Evolutionary conservation across 1,140 invertebrate genomes (phyloP).

Genomic region (Phymastichus coffea): DNA sequence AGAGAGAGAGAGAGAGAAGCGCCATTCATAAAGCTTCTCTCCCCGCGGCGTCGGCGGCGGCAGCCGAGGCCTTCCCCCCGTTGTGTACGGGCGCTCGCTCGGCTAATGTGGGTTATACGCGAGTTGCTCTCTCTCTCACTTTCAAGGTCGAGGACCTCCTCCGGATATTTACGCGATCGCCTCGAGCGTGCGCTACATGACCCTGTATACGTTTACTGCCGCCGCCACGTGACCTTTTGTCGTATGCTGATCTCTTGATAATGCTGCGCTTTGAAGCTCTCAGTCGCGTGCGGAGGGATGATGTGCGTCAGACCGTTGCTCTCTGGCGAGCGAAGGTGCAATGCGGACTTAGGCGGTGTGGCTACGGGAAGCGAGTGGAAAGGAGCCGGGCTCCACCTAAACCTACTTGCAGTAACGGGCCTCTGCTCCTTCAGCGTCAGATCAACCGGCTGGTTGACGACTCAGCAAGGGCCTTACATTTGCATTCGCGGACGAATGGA

Average conservation of each 20-base stretch:
- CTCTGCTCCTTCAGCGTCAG: background rate
- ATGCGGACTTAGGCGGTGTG: background rate
- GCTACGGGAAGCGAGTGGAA: background rate
- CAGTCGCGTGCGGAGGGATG: too few species aligned
- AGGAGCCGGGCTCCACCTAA: background rate
- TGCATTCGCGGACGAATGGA: too few species aligned
- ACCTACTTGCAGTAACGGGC: background rate
- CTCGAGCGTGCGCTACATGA: too few species aligned
- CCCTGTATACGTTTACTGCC: background rate
- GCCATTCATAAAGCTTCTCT: too few species aligned
- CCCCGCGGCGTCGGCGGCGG: too few species aligned
- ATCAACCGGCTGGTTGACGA: background rate
- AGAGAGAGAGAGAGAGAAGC: too few species aligned
- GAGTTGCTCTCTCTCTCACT: too few species aligned
- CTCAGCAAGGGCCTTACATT: background rate
- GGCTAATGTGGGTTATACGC: background rate
- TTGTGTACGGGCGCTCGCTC: background rate
- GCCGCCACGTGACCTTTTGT: background rate
- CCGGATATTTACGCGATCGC: too few species aligned
- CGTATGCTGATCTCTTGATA: too few species aligned
- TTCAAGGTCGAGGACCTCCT: background rate
- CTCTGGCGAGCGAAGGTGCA: too few species aligned
- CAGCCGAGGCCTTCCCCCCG: background rate
- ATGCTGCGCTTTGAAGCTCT: too few species aligned
- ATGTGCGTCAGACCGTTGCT: too few species aligned